These are phyloP conservation scores for Musca domestica DNA, from an alignment of 1,140 invertebrate species.

Conservation along the genomic window DNA sequence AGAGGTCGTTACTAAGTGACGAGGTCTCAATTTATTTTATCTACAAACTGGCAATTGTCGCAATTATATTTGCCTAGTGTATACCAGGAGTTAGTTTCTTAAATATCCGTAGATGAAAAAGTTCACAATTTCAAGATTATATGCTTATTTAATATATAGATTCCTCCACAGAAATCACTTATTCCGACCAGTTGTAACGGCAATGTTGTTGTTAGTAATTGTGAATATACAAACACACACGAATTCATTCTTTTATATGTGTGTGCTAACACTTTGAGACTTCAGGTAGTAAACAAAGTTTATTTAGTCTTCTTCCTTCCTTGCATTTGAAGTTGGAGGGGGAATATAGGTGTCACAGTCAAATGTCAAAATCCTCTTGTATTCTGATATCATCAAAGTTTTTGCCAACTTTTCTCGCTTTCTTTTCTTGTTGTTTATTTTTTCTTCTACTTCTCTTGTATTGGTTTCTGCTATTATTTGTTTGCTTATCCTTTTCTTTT, in stretches of 20 bases:
- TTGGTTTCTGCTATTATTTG: background rate
- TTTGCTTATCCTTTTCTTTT: background rate
- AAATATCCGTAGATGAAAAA: no score
- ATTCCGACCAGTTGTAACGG: no score
- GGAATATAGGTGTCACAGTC: background rate
- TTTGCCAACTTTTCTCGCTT: background rate
- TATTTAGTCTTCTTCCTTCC: background rate
- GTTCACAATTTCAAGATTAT: no score
- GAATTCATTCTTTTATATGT: background rate
- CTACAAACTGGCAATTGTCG: no score
- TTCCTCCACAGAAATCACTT: no score
- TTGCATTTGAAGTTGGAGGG: background rate
- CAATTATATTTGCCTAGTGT: no score
- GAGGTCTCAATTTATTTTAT: no score
- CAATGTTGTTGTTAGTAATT: no score
- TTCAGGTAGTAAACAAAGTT: background rate
- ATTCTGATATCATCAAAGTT: slow-evolving; percentile 11
- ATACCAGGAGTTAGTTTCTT: no score
- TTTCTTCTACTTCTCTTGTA: background rate
- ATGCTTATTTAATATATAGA: no score
- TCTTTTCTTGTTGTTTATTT: background rate
- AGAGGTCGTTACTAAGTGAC: no score
- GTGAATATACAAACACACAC: no score
- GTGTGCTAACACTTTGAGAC: background rate
- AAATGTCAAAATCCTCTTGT: slow-evolving; percentile 16